These are phyloP conservation scores for Rissa tridactyla DNA, from an alignment of 2,113 vertebrate genomes.

Conservation along the genomic window DNA sequence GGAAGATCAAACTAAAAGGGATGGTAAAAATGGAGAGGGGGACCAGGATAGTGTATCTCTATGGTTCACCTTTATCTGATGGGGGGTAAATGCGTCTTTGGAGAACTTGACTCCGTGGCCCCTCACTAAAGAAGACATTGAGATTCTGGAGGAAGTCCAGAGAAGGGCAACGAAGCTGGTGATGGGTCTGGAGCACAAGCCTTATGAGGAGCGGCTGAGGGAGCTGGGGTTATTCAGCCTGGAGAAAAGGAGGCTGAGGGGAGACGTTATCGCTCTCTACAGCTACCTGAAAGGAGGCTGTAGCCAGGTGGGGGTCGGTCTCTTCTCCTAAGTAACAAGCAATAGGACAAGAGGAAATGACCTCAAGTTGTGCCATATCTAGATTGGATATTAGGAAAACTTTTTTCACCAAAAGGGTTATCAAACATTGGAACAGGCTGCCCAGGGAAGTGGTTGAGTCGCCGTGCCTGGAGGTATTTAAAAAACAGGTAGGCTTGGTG, in stretches of 20 bases:
- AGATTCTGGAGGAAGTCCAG: background rate
- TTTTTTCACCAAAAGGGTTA: background rate
- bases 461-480: background rate
- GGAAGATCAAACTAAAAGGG: background rate
- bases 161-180: background rate
- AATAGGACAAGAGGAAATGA: background rate
- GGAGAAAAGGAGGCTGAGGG: background rate
- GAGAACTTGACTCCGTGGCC: background rate
- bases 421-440: background rate
- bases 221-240: background rate
- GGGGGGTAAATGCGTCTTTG: background rate
- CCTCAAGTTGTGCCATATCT: background rate
- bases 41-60: background rate
- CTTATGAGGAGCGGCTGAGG: background rate
- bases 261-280: background rate
- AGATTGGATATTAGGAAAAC: background rate
- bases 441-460: background rate
- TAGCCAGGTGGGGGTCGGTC: background rate
- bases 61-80: background rate
- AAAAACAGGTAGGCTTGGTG: background rate
- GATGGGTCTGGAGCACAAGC: background rate
- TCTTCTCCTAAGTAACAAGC: background rate
- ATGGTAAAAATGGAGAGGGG: background rate
- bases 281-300: background rate
- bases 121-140: background rate